Base-by-base conservation (phyloP, 2,888 invertebrate species). In the Platycnemis pennipes region DNA sequence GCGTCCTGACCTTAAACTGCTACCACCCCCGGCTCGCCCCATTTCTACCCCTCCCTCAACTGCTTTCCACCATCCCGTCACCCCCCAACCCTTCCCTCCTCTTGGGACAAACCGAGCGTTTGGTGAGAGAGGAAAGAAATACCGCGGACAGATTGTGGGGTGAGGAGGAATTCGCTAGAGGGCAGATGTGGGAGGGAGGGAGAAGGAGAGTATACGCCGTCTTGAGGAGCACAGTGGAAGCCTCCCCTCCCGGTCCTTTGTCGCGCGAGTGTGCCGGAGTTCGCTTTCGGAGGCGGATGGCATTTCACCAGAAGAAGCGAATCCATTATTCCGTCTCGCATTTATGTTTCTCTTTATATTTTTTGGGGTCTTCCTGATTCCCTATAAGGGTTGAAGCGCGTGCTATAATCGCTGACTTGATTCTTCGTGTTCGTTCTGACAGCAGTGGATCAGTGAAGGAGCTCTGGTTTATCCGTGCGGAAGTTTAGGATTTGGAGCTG, bases 1-100 rank as follows among this genome's bases (percentile, higher is more conserved):
- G 63, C 63, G 91, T 63, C 37, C 91, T 91, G 63, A 91, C 91
- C 91, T 91, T 91, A 77, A 77, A 77, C 31, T 37, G 13, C 89
- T 56, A 22, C 86, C 87, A 8, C 45, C 46, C n/a, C n/a, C 77
- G 11, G n/a, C 37, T 7, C n/a, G 19, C 46, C 87, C 45, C 37
- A 0, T 16, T 37, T 4, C 86, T 4, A 77, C 44, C 46, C 13
- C 87, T 46, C 13, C 26, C 45, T 46, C 45, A 22, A 5, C 16
- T 26, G 19, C 45, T 11, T 44, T 7, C 86, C 77, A 16, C n/a
- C 13, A 16, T 16, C 26, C 77, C 37, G n/a, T n/a, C 31, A 42
- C 42, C n/a, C 45, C 0, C 13, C 16, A 22, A 5, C 44, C 87
- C 87, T 46, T n/a, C 26, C 45, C 46, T 44, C 86, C 13, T n/a